These are phyloP conservation scores for Erythrolamprus reginae DNA, from an alignment of 2,113 vertebrate genomes.

Conservation along the genomic window DNA sequence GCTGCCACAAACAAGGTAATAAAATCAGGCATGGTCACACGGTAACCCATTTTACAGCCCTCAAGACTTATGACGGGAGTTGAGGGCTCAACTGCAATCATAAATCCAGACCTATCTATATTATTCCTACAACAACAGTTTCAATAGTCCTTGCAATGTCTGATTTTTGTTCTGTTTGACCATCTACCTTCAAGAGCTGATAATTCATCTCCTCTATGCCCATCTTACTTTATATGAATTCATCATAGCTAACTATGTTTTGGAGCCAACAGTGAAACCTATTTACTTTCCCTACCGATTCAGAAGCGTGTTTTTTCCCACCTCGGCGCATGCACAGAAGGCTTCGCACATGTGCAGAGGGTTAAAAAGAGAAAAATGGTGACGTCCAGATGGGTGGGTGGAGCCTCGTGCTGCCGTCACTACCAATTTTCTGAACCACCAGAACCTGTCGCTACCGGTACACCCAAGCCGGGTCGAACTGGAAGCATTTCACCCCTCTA, in stretches of 20 bases:
- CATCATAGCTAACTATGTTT: neutral
- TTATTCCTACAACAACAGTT: neutral
- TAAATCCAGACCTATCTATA: neutral
- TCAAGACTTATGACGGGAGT: neutral
- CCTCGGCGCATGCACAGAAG: no score
- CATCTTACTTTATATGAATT: neutral
- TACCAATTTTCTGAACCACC: no score
- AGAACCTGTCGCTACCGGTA: no score
- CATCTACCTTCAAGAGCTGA: neutral
- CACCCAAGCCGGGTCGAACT: no score
- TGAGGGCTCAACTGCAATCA: neutral
- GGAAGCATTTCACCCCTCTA: neutral
- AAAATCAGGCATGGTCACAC: neutral
- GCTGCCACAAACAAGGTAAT: neutral
- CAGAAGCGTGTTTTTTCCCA: no score
- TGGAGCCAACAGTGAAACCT: neutral
- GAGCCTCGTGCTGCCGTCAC: no score
- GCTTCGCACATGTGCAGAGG: no score
- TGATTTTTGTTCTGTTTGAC: neutral
- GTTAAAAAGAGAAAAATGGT: no score
- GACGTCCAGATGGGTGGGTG: no score
- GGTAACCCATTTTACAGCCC: neutral
- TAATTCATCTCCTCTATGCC: neutral
- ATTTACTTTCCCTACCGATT: no score
- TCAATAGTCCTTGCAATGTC: neutral